Conservation (phyloP, 2,888 invertebrate genomes). For the Uloborus plumipes region DNA sequence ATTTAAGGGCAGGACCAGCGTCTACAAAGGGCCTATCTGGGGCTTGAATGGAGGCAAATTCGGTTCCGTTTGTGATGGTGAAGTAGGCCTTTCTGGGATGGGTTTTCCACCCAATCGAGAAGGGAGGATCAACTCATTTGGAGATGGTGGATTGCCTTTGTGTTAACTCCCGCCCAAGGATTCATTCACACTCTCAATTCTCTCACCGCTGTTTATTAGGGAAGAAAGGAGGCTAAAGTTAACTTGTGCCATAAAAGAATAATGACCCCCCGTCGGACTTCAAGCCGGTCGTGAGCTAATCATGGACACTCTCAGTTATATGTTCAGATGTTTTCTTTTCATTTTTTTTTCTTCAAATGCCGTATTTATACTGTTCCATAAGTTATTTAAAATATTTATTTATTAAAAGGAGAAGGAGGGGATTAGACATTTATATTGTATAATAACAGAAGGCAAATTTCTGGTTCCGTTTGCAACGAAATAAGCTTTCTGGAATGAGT, state of each 20-base stretch:
- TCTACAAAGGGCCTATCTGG: constrained; percentile 1
- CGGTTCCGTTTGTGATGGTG: constrained; percentile 13
- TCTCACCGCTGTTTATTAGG: constrained; percentile 8
- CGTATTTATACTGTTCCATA: too few species aligned
- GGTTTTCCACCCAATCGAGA: constrained; percentile 22
- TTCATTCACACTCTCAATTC: constrained; percentile 8
- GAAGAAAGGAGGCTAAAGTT: background rate
- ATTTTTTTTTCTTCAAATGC: background rate
- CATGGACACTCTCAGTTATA: background rate
- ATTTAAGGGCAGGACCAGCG: constrained; percentile 3
- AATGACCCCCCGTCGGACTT: background rate
- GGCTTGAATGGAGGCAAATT: constrained; percentile 26
- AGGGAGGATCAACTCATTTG: background rate
- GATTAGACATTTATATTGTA: too few species aligned
- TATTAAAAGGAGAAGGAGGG: too few species aligned
- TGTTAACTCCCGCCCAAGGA: background rate
- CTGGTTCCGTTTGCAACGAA: constrained; percentile 11
- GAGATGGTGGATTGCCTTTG: background rate
- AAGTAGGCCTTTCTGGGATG: constrained; percentile 13
- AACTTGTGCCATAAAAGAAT: background rate
- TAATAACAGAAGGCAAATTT: constrained; percentile 29
- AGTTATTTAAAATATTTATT: too few species aligned
- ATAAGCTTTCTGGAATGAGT: constrained; percentile 7
- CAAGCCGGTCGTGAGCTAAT: background rate
- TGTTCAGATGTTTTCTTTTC: background rate